These are phyloP conservation scores for Xanthorhoe designata DNA, from an alignment of 2,888 invertebrate species.

Conservation along the genomic window DNA sequence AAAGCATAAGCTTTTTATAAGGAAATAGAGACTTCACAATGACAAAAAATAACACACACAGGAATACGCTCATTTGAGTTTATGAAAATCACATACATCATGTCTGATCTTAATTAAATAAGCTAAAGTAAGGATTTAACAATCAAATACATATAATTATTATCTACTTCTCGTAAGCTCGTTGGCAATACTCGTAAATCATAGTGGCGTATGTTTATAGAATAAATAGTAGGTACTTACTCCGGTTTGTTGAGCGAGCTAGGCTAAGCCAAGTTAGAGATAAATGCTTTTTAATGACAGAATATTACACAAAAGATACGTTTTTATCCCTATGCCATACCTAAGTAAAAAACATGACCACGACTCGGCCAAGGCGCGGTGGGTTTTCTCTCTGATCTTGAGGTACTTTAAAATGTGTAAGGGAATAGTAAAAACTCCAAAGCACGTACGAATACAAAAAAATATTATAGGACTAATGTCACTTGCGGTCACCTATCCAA, in stretches of 20 bases:
- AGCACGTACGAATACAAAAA: too few relatives aligned
- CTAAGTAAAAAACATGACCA: too few relatives aligned
- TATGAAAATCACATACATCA: not conserved
- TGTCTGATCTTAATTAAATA: not conserved
- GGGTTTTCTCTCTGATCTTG: too few relatives aligned
- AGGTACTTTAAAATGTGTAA: too few relatives aligned
- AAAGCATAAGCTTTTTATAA: not conserved
- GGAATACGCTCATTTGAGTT: not conserved
- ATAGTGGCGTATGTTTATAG: slow-evolving; percentile 15
- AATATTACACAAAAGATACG: not conserved
- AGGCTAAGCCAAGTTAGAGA: not conserved
- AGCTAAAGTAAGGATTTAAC: slow-evolving; percentile 11
- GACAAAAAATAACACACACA: not conserved
- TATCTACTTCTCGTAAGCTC: slow-evolving; percentile 19
- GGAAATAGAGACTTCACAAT: too few relatives aligned
- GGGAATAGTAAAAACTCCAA: too few relatives aligned
- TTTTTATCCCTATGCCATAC: not conserved
- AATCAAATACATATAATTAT: slow-evolving; percentile 27
- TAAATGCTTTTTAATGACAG: not conserved
- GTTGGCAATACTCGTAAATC: slow-evolving; percentile 29
- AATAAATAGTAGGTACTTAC: slow-evolving; percentile 16
- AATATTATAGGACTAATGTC: too few relatives aligned
- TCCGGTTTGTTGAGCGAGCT: slow-evolving; percentile 13
- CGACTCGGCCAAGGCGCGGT: too few relatives aligned
- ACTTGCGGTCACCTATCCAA: too few relatives aligned